Evolutionary conservation across 2,888 invertebrate species (phyloP).

Genomic region (Latrodectus elegans): DNA sequence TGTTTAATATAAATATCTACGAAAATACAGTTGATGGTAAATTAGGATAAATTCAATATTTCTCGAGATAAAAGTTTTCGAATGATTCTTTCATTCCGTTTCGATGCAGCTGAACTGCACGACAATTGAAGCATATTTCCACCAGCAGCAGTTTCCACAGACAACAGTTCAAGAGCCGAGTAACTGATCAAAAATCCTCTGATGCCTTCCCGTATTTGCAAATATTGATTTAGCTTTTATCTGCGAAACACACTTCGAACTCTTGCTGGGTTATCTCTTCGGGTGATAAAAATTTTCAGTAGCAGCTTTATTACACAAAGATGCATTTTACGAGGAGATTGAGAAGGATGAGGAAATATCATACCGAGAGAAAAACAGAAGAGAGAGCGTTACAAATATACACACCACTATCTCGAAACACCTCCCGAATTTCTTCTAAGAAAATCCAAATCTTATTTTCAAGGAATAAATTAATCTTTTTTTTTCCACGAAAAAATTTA

Average conservation of each 20-base stretch:
- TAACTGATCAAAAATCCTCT: slow-evolving; percentile 9
- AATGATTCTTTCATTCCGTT: background rate
- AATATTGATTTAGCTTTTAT: slow-evolving; percentile 38
- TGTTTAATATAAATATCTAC: background rate
- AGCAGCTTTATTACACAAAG: too few species aligned
- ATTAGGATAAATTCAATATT: background rate
- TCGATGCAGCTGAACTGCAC: background rate
- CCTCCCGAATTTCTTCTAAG: too few species aligned
- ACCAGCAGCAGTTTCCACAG: slow-evolving; percentile 1
- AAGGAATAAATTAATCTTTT: too few species aligned
- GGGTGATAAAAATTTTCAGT: background rate
- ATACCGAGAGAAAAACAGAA: background rate
- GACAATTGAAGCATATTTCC: background rate
- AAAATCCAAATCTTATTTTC: too few species aligned
- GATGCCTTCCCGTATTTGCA: slow-evolving; percentile 9
- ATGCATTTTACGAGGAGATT: background rate
- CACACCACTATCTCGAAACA: background rate
- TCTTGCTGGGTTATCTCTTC: background rate
- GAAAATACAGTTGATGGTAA: background rate
- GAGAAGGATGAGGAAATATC: background rate
- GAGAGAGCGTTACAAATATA: background rate
- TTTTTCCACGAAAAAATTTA: too few species aligned
- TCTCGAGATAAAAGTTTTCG: background rate
- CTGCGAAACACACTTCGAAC: slow-evolving; percentile 11
- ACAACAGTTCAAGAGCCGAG: slow-evolving; percentile 18